A percentile compares a stretch with the other conserved stretches of the same genome.
These are phyloP conservation scores for Chloroceryle aenea DNA, from an alignment of 2,113 vertebrate genomes.

Conservation along the genomic window DNA sequence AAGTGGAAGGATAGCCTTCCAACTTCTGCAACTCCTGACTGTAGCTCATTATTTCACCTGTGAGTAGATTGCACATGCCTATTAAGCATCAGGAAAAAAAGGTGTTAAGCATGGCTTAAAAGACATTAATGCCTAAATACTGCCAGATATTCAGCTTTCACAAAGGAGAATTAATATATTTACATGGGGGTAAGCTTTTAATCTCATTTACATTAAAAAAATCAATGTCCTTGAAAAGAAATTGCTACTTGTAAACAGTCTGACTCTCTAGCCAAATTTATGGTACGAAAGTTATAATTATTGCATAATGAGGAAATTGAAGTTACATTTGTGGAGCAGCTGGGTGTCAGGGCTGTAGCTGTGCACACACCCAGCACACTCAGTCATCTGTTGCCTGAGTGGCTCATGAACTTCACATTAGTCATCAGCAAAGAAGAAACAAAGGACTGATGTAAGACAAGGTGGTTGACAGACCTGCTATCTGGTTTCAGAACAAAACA, in stretches of 20 bases:
- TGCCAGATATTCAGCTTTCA: conserved; percentile 4
- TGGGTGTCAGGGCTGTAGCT: not conserved
- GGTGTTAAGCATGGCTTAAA: conserved; percentile 45
- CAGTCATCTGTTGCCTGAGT: not conserved
- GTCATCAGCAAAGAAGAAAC: not conserved
- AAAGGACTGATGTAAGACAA: not conserved
- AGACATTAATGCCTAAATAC: conserved; percentile 37
- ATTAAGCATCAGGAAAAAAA: conserved; percentile 44
- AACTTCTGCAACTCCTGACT: not conserved
- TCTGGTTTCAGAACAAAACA: not conserved
- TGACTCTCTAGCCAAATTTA: not conserved
- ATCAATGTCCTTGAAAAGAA: not conserved
- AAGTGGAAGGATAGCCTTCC: not conserved
- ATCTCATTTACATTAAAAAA: not conserved
- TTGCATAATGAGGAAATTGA: not conserved
- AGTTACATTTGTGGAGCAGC: not conserved
- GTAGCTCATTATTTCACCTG: conserved; percentile 40
- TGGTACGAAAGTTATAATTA: not conserved
- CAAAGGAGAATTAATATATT: conserved; percentile 24
- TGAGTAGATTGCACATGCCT: conserved; percentile 43
- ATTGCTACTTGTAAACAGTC: not conserved
- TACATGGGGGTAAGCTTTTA: not conserved
- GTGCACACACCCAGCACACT: not conserved
- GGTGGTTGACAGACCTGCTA: not conserved
- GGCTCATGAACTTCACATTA: not conserved